Conservation (phyloP, 2,888 invertebrate genomes). For the Deilephila elpenor region DNA sequence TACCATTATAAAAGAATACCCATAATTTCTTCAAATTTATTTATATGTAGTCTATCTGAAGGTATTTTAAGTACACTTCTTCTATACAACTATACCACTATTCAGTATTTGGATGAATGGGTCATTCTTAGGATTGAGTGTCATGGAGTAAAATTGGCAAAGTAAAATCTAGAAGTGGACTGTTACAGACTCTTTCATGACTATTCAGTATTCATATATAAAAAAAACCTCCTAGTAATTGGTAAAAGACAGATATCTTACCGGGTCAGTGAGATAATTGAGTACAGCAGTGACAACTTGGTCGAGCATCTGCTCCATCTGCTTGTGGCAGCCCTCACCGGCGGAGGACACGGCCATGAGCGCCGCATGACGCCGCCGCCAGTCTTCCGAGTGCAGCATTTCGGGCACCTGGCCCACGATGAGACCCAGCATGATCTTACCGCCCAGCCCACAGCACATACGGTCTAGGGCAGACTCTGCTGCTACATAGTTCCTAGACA, state of each 20-base stretch:
- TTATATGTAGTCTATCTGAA: too few species aligned
- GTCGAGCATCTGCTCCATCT: constrained; percentile 98
- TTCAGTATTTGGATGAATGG: too few species aligned
- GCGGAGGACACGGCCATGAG: constrained; percentile 99
- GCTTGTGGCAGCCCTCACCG: constrained; percentile 99
- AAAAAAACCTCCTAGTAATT: not conserved
- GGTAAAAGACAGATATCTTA: constrained; percentile 68
- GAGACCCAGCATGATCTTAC: constrained; percentile 94
- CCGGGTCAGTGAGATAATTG: constrained; percentile 92
- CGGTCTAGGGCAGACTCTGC: constrained; percentile 99
- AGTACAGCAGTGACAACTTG: constrained; percentile 96
- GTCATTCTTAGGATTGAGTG: too few species aligned
- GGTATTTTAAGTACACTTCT: too few species aligned
- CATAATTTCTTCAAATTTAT: too few species aligned
- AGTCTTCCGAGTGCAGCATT: constrained; percentile 93
- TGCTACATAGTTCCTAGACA: constrained; percentile 93
- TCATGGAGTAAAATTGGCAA: too few species aligned
- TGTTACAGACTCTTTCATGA: not conserved
- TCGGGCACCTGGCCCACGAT: constrained; percentile 93
- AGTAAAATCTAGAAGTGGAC: too few species aligned
- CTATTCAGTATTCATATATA: not conserved
- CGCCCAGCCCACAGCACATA: constrained; percentile 98
- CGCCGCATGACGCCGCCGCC: constrained; percentile 97
- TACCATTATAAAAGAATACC: too few species aligned
- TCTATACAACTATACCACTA: too few species aligned